Base-by-base conservation (phyloP, 1,140 invertebrate genomes). In the Drosophila rhopaloa region DNA sequence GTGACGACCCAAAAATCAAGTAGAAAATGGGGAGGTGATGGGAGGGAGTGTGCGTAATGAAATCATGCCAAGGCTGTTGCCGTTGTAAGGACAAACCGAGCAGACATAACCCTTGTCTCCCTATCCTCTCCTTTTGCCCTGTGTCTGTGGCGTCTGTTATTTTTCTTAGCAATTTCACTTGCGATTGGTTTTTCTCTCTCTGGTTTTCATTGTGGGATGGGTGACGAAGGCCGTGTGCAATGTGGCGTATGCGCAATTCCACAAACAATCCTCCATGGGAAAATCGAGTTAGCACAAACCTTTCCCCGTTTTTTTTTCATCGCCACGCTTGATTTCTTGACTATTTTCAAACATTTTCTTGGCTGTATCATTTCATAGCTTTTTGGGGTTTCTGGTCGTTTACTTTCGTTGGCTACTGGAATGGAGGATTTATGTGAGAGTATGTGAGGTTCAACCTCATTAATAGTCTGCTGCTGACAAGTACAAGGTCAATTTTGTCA, bases 61-160 rank as follows among this genome's bases (percentile, higher is more conserved):
- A 89, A 88, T 88, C 83, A 89, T 83, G 83, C 83, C 83, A 88
- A 88, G 83, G 83, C 83, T 88, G 79, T 82, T 72, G 54, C 29
- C 14, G 38, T 65, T 40, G 59, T 65, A 60, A 47, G 62, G 70
- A 56, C 46, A 50, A 16, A 10, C 14, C 44, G 27, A 19, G 37
- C 44, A 59, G 72, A 76, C 71, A 75, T 40, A 54, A 51, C 62
- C 51, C 59, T 35, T 40, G 24, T 9, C 40, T 9, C 40, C 48
- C 43, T 32, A 24, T 27, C 14, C 43, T 5, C n/a, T 51, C 24
- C 14, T 2, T 16, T 16, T 0, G 43, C 14, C 32, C 32, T 48
- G 53, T 48, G 53, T 43, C 38, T 40, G 32, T 37, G 37, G 19
- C 50, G 13, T 58, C 35, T 53, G 44, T 51, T 54, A 6, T 58